Evolutionary conservation across 1,140 invertebrate genomes (phyloP), one percentile per base, ranked within the genome.

Genomic region (Heliconius himera): DNA sequence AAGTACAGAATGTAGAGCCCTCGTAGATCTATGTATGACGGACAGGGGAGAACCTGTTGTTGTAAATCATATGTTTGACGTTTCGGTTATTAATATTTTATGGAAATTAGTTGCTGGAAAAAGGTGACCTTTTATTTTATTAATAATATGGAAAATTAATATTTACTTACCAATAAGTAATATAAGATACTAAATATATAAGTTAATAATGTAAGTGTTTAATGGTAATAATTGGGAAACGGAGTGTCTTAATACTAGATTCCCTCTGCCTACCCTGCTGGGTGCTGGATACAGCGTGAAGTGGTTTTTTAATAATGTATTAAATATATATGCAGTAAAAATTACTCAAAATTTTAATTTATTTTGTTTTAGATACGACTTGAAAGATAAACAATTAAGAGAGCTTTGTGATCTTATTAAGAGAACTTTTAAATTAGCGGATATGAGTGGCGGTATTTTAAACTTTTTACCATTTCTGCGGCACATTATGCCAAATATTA

Each of bases 51-150:
- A 83, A 78, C 87, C 93, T 0, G 82, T 96, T 3, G 74, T 83
- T 1, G 95, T 96, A 74, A 95, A 96, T 74, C 84, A 87, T 8
- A 93, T 95, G 54, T 96, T 97, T 77, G 95, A 96, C 77, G 91
- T 97, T 1, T 93, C 95, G 0, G 95, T 97, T 5, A 85, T 97
- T 2, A 98, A 98, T 90, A 96, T 96, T 5, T 90, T 98, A 1
- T 98, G 97, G 96, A 94, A 94, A 49, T 95, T 97, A 84, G 94
- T 97, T 1, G 96, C 97, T 54, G 97, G 97, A 3, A 95, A 94
- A 84, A 95, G 95, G 91, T 94, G 77, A 60, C n/a, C 1, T 26
- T 22, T 41, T 49, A 13, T 73, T 71, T 71, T 78, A 18, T 36
- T 36, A 36, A 36, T 36, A 36, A n/a, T n/a, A n/a, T n/a, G n/a